Evolutionary conservation across 1,140 invertebrate genomes (phyloP).

Genomic region (Panagrolaimus sp.): DNA sequence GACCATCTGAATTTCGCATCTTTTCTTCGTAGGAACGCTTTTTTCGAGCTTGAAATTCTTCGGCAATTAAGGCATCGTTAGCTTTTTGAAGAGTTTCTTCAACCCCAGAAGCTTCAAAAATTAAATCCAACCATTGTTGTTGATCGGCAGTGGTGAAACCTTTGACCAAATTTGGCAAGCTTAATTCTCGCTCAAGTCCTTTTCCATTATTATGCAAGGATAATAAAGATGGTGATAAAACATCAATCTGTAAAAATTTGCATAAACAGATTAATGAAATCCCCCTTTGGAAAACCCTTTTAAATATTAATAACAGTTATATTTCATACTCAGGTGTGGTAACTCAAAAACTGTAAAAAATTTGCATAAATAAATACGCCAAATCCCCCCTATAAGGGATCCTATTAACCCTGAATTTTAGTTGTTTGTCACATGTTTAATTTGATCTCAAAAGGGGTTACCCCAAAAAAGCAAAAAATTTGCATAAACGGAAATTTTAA

Average conservation of each 20-base stretch:
- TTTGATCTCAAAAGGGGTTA: neutral
- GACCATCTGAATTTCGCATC: constrained; percentile 29
- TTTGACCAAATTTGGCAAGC: constrained; percentile 29
- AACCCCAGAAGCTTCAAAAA: constrained; percentile 34
- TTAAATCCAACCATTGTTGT: constrained; percentile 31
- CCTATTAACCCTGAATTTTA: no score
- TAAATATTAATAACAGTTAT: no score
- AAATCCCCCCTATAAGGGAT: no score
- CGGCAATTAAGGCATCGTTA: constrained; percentile 17
- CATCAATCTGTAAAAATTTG: constrained; percentile 31
- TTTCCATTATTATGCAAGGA: constrained; percentile 29
- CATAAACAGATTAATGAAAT: neutral
- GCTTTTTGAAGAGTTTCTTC: constrained; percentile 29
- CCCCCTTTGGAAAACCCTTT: no score
- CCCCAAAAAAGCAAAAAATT: neutral
- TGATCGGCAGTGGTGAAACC: constrained; percentile 27
- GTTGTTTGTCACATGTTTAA: no score
- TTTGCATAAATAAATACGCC: no score
- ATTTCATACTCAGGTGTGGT: no score
- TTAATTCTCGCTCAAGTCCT: constrained; percentile 30
- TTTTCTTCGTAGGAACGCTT: constrained; percentile 27
- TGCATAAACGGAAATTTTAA: no score
- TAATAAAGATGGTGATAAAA: constrained; percentile 39
- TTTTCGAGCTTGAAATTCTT: constrained; percentile 11
- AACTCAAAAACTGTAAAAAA: no score